Base-by-base conservation (phyloP, 2,113 vertebrate genomes). In the Pelecanoides urinatrix region DNA sequence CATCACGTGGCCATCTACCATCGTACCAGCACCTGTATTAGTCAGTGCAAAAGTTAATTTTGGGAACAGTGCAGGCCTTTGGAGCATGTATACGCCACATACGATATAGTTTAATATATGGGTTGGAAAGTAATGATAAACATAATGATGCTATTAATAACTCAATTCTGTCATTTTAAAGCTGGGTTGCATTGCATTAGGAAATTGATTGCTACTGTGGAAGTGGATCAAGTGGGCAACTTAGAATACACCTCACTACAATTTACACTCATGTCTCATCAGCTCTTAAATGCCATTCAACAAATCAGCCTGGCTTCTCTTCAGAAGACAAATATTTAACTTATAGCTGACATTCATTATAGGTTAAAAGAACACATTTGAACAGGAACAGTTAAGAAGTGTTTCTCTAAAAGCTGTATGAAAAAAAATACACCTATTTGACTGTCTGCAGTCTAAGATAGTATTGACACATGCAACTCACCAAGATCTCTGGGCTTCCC, bases 401-500 rank as follows among this genome's bases (percentile, higher is more conserved):
- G 18, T 66, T 89, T 72, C 78, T 84, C 67, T 75, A 56, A 19
- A 58, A 86, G 8, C 8, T 42, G 8, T 21, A 87, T 20, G 4
- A 40, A 59, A 81, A 66, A 66, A 50, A 34, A 50, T 6, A 44
- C 21, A 47, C 21, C 12, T 45, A 40, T 53, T 45, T 85, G 29
- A 52, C 11, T 30, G 29, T 14, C 47, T 84, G 34, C 34, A 65
- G 66, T 53, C 67, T 56, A 82, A 56, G 21, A 71, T 2, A 65
- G 16, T 15, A 80, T 4, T 52, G 63, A 90, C 38, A 75, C 7
- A 56, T 16, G 18, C 20, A 72, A 98, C 99, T 99, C 97, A 99
- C 99, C 99, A 99, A 94, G 52, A 98, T 98, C 97, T 99, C 99
- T 30, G 99, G 99, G 87, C 99, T 99, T 89, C 99, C 99, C 96